Evolutionary conservation across 2,888 invertebrate species (phyloP).

Genomic region (Cheilosia vernalis): DNA sequence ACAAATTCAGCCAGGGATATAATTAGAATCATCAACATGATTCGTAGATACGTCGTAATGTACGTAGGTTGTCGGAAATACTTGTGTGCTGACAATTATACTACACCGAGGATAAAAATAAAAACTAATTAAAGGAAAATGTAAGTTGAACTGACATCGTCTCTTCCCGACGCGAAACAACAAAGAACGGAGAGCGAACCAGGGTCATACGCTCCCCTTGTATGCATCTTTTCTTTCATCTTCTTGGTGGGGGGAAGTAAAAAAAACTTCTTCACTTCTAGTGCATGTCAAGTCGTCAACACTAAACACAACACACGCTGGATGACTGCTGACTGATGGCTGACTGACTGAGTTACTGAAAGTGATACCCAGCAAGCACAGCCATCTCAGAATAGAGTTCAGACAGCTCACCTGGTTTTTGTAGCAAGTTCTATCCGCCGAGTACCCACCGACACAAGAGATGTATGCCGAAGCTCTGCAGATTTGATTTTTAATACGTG

Average conservation of each 20-base stretch:
- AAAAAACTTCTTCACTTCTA: constrained; percentile 27
- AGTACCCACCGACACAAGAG: neutral
- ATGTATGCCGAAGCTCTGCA: constrained; percentile 5
- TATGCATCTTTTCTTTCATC: constrained; percentile 43
- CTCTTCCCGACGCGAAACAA: constrained; percentile 13
- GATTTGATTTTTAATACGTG: constrained; percentile 27
- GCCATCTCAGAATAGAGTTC: constrained; percentile 38
- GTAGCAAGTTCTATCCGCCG: constrained; percentile 35
- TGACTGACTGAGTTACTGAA: constrained; percentile 68
- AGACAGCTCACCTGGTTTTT: constrained; percentile 58
- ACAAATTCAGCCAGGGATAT: constrained; percentile 34
- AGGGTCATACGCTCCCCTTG: constrained; percentile 32
- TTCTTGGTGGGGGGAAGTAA: constrained; percentile 6
- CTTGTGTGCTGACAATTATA: constrained; percentile 62
- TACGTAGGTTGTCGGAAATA: constrained; percentile 68
- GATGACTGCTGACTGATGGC: constrained; percentile 49
- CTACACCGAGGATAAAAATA: constrained; percentile 63
- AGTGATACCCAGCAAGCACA: constrained; percentile 43
- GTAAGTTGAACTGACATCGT: constrained; percentile 68
- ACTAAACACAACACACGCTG: constrained; percentile 46
- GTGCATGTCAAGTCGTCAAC: constrained; percentile 67
- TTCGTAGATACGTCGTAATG: neutral
- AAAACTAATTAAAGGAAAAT: constrained; percentile 72
- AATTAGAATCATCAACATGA: constrained; percentile 47
- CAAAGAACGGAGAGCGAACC: constrained; percentile 13